Evolutionary conservation across 2,797 vertebrate species (phyloP), one percentile per base, ranked within the genome.

Genomic region (Microctenopoma stevenorrisi): DNA sequence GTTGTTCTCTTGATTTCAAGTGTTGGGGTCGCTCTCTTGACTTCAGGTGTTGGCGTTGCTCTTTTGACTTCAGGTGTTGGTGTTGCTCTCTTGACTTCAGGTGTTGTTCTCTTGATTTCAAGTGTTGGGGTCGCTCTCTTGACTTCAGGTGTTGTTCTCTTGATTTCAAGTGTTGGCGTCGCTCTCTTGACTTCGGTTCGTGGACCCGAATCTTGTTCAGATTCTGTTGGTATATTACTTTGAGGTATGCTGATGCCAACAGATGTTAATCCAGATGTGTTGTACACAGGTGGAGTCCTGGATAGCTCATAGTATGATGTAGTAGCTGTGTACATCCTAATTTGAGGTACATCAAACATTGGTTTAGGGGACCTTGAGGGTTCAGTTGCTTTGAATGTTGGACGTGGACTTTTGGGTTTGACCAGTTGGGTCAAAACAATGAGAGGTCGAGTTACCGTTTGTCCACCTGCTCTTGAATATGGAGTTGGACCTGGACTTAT

Each of bases 331-430:
- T 95, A 95, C 85, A 91, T 89, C 62, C 89, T 90, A 33, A 95
- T 95, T 79, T 94, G 87, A 57, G 94, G 94, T 58, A 95, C 94
- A 42, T 95, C 94, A 89, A 94, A 94, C 91, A 94, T 93, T 0
- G 93, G 87, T 84, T 83, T 94, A 53, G 92, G 91, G 4, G 91
- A 88, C 91, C 78, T 93, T 18, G 92, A 87, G 46, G 53, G 75
- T 65, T 93, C 90, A 0, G 78, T 88, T 64, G 90, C 88, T 83
- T 77, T 91, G 79, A 92, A 91, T 55, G 88, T 93, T 65, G 92
- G 93, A 78, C 85, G 92, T 79, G 92, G 86, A 83, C 92, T 91
- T 92, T 63, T 94, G n/a, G 71, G 58, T 82, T 86, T 93, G 40
- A 58, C 25, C 0, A 79, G 0, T 0, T 81, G 75, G n/a, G 81